phyloP scores from a whole-genome alignment of 2,113 vertebrate genomes.

The Protobothrops mucrosquamatus region DNA sequence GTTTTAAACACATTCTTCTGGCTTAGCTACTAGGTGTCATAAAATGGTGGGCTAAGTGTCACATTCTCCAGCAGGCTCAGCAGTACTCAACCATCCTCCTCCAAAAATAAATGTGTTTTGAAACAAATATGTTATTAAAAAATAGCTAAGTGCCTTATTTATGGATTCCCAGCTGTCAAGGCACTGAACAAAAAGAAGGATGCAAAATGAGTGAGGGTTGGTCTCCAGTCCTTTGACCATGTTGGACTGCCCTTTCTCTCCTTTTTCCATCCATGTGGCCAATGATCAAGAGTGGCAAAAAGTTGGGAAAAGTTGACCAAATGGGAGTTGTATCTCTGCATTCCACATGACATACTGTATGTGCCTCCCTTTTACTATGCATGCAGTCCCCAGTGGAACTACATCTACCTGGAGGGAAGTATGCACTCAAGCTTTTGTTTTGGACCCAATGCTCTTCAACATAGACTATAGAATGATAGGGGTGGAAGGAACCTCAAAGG shows the following conservation, averaged over 20 bases:
- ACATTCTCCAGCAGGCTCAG: background rate
- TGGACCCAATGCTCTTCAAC: too few relatives aligned
- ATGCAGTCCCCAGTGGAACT: too few relatives aligned
- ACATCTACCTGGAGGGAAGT: too few relatives aligned
- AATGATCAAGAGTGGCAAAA: too few relatives aligned
- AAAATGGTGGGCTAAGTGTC: background rate
- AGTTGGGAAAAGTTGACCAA: background rate
- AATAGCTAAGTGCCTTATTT: accelerated
- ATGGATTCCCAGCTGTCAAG: background rate
- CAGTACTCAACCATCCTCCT: accelerated
- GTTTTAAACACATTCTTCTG: accelerated
- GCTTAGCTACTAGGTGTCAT: accelerated
- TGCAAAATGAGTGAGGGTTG: background rate
- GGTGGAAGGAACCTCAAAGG: too few relatives aligned
- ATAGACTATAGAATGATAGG: too few relatives aligned
- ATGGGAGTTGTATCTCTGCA: background rate
- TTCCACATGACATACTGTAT: background rate
- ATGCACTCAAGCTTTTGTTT: too few relatives aligned
- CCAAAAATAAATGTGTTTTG: accelerated
- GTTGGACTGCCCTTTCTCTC: background rate
- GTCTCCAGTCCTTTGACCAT: background rate
- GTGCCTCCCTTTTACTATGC: background rate
- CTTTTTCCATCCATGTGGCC: background rate
- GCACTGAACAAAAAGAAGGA: too few relatives aligned
- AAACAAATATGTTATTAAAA: accelerated